Conservation (phyloP, 1,140 invertebrate species). For the Drosophila navojoa region DNA sequence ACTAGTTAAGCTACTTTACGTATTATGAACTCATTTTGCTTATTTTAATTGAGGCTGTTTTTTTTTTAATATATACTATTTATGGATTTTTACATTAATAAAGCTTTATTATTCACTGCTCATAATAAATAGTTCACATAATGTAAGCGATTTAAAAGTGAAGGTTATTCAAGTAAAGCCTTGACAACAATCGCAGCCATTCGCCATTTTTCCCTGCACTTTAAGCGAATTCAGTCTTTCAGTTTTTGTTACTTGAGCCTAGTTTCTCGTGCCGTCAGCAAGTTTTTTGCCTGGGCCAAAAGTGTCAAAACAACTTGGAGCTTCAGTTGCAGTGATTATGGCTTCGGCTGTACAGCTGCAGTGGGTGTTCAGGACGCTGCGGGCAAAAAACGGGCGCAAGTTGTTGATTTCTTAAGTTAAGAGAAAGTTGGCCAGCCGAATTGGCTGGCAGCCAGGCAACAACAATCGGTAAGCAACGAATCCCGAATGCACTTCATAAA, state of each 20-base stretch:
- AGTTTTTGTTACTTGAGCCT: constrained; percentile 15
- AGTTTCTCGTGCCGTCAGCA: constrained; percentile 32
- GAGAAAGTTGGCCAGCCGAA: not conserved
- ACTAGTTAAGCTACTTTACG: too few relatives aligned
- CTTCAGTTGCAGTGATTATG: constrained; percentile 25
- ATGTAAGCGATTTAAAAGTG: too few relatives aligned
- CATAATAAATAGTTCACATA: too few relatives aligned
- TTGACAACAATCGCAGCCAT: too few relatives aligned
- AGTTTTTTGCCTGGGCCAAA: constrained; percentile 63
- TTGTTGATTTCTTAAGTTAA: constrained; percentile 59
- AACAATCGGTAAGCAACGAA: constrained; percentile 4
- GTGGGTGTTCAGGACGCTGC: constrained; percentile 14
- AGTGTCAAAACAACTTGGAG: constrained; percentile 77
- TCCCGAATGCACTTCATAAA: constrained; percentile 50
- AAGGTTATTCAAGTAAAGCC: too few relatives aligned
- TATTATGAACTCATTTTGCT: too few relatives aligned
- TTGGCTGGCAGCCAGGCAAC: constrained; percentile 36
- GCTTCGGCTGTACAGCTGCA: constrained; percentile 1
- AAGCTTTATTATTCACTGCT: too few relatives aligned
- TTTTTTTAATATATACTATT: too few relatives aligned
- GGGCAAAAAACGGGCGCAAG: constrained; percentile 71
- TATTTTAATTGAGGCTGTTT: too few relatives aligned
- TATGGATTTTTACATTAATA: too few relatives aligned
- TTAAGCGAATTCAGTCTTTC: not conserved
- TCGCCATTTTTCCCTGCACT: not conserved